A percentile compares a stretch with the other conserved stretches of the same genome.
phyloP scores from a whole-genome alignment of 2,888 invertebrate genomes.

The Aethes cnicana region DNA sequence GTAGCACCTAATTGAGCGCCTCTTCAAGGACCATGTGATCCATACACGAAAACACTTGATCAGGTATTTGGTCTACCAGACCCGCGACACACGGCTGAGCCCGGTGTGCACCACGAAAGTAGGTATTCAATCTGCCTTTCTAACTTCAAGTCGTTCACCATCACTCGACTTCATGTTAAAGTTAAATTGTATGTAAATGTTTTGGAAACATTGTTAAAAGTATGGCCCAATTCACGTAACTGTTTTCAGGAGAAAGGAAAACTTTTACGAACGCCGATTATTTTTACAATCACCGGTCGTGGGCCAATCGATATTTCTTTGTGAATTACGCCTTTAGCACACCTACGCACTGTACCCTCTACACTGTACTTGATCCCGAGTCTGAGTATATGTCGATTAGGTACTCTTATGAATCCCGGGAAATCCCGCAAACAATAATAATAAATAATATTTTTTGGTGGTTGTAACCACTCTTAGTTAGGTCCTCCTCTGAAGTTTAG shows the following conservation, averaged over 20 bases:
- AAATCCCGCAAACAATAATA: too few relatives aligned
- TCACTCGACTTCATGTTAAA: constrained; percentile 39
- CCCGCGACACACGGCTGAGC: not conserved
- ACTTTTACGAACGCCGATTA: constrained; percentile 51
- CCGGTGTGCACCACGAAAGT: not conserved
- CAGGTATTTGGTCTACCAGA: constrained; percentile 8
- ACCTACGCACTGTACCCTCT: too few relatives aligned
- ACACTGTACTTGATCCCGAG: too few relatives aligned
- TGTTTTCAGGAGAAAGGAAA: constrained; percentile 37
- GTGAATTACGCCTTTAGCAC: too few relatives aligned
- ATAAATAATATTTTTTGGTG: too few relatives aligned
- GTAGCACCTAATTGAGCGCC: constrained; percentile 12
- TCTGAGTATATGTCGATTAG: too few relatives aligned
- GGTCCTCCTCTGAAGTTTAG: too few relatives aligned
- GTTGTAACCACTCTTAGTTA: too few relatives aligned
- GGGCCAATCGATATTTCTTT: too few relatives aligned
- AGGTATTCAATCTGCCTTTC: too few relatives aligned
- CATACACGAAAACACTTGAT: constrained; percentile 10
- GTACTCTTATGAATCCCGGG: too few relatives aligned
- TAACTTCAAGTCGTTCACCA: not conserved
- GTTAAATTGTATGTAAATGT: constrained; percentile 71
- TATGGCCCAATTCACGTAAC: constrained; percentile 38
- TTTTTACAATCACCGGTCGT: constrained; percentile 35
- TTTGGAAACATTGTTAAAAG: constrained; percentile 51
- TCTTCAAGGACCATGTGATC: not conserved